Evolutionary conservation across 1,140 invertebrate genomes (phyloP), one percentile per base, ranked within the genome.

Genomic region (Calliopsis andreniformis): DNA sequence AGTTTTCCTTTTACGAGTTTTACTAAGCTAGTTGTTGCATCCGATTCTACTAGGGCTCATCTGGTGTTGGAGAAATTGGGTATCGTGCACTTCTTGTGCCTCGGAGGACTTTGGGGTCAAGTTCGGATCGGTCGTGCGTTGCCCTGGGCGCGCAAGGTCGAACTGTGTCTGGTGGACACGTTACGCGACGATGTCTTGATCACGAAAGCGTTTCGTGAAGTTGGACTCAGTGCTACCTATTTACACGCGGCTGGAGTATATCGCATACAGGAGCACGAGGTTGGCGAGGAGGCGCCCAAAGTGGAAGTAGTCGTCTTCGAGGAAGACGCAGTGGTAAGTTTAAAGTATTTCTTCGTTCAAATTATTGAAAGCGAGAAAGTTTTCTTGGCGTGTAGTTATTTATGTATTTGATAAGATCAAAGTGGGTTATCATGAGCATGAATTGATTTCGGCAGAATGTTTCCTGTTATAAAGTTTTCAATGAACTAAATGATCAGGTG

Each of bases 31-130:
- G 20, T 18, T 53, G 42, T 58, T 20, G 20, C 28, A 45, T 16
- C n/a, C 64, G 32, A 56, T 71, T 64, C n/a, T 20, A 71, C 43
- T 58, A 91, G 89, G 76, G 84, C 84, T 42, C 89, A 91, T 55
- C 73, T 86, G 59, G 87, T 90, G n/a, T 66, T 91, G 23, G 81
- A 86, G 23, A 89, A 89, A 43, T 68, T 89, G 25, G 86, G 84
- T 1, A 78, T 90, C 35, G 87, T 89, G n/a, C 89, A 91, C 81
- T 91, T 90, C 78, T 80, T 91, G n/a, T 91, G 89, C 68, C 84
- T 90, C 16, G 89, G 89, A 28, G 89, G 86, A 3, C 85, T 91
- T 2, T 91, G 89, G 89, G 89, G 89, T 77, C 89, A 91, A 82
- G 88, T 89, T 32, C 82, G 89, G 30, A 88, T 90, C 51, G 89